Evolutionary conservation across 1,140 invertebrate genomes (phyloP).

Genomic region (Apis laboriosa): DNA sequence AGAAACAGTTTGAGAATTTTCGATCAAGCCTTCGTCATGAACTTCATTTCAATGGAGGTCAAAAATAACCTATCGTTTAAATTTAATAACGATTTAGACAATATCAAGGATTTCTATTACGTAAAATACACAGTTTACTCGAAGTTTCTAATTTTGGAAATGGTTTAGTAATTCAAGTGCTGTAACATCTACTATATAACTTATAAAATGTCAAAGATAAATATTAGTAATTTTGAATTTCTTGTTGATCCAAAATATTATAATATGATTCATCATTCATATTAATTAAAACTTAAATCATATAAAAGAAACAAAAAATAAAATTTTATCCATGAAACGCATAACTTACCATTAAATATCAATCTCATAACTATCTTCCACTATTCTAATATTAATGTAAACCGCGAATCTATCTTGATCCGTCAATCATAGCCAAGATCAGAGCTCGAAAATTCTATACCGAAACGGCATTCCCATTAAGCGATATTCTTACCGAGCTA

Average conservation of each 20-base stretch:
- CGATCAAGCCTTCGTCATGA: background rate
- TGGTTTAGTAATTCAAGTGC: background rate
- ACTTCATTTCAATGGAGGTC: background rate
- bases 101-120: conserved; percentile 6
- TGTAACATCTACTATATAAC: background rate
- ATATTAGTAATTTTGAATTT: background rate
- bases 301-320: background rate
- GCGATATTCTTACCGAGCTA: conserved; percentile 38
- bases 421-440: background rate
- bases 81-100: background rate
- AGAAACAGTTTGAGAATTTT: no score
- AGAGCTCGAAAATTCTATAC: background rate
- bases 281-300: background rate
- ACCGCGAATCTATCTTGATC: background rate
- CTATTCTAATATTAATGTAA: background rate
- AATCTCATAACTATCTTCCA: background rate
- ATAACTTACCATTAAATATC: background rate
- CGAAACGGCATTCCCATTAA: conserved; percentile 1
- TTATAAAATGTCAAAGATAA: no score
- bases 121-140: conserved; percentile 1
- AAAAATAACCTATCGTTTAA: background rate
- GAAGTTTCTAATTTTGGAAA: conserved; percentile 4
- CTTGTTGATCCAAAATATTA: no score
- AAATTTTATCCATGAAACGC: background rate
- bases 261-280: no score